Evolutionary conservation across 2,888 invertebrate genomes (phyloP).

Genomic region (Eupithecia vulgata): DNA sequence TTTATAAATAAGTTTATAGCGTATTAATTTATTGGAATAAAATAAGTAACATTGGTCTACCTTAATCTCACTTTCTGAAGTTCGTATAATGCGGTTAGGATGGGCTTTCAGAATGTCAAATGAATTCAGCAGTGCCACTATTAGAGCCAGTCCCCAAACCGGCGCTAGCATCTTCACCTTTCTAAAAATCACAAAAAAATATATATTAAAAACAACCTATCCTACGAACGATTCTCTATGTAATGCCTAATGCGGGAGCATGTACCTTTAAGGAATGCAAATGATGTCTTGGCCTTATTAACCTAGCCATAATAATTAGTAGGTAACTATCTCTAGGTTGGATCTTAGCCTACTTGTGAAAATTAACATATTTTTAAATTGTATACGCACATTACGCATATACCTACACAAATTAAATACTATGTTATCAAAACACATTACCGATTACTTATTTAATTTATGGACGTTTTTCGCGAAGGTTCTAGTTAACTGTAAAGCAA

Average conservation of each 20-base stretch:
- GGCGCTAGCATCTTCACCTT: constrained; percentile 9
- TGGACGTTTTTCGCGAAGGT: too few relatives aligned
- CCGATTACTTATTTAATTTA: too few relatives aligned
- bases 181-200: constrained; percentile 11
- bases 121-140: constrained; percentile 11
- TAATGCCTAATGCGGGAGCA: background rate
- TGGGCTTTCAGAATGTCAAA: constrained; percentile 7
- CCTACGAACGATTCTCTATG: background rate
- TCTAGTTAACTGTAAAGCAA: too few relatives aligned
- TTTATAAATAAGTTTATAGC: background rate
- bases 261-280: background rate
- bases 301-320: constrained; percentile 6
- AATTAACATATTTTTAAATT: background rate
- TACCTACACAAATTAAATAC: background rate
- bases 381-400: background rate
- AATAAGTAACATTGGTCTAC: constrained; percentile 8
- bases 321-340: constrained; percentile 2
- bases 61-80: background rate
- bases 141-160: background rate
- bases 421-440: too few relatives aligned
- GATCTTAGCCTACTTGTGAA: background rate
- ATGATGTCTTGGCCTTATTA: background rate
- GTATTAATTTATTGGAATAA: background rate
- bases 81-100: background rate
- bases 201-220: background rate